Evolutionary conservation across 2,797 vertebrate species (phyloP).

Genomic region (Rhinella marina): DNA sequence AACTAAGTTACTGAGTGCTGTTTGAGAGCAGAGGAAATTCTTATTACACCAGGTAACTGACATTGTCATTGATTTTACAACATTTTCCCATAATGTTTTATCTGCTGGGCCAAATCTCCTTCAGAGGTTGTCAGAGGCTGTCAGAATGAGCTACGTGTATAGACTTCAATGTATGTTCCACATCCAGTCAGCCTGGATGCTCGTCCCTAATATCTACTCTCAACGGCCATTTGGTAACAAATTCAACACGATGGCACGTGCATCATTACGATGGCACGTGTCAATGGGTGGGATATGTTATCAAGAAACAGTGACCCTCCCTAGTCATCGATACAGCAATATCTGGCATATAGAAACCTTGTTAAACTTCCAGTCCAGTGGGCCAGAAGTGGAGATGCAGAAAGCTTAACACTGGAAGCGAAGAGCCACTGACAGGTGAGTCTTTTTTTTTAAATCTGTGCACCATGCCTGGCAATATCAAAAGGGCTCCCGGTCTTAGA

Average conservation of each 20-base stretch:
- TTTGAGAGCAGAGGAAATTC: constrained; percentile 19
- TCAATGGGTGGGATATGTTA: background rate
- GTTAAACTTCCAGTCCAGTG: too few species aligned
- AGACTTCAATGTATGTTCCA: background rate
- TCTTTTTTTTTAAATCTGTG: too few species aligned
- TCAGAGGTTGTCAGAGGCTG: background rate
- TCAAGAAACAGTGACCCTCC: too few species aligned
- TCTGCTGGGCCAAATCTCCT: background rate
- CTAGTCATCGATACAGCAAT: too few species aligned
- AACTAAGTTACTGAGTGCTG: background rate
- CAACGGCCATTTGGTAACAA: background rate
- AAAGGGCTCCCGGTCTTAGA: too few species aligned
- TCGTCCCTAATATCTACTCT: background rate
- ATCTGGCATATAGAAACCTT: too few species aligned
- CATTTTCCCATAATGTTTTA: constrained; percentile 30
- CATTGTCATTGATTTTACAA: constrained; percentile 21
- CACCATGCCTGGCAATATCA: too few species aligned
- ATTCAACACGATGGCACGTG: too few species aligned
- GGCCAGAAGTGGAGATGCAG: too few species aligned
- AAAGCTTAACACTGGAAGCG: too few species aligned
- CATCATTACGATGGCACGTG: background rate
- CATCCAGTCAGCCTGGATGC: background rate
- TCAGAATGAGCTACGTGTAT: background rate
- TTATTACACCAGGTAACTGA: constrained; percentile 12
- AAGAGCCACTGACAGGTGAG: too few species aligned